These are phyloP conservation scores for Muraenolepis orangiensis DNA, from an alignment of 2,797 vertebrate genomes.

Conservation along the genomic window DNA sequence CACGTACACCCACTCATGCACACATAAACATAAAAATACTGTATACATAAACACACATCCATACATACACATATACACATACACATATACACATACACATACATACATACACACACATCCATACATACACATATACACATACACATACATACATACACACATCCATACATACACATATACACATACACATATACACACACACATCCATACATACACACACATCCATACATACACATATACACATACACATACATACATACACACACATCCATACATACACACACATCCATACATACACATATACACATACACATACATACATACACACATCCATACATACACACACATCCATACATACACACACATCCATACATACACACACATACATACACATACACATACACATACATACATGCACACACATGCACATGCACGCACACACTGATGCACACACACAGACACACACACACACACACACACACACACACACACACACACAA, in stretches of 20 bases:
- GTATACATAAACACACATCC: background rate
- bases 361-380: background rate
- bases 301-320: background rate
- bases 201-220: background rate
- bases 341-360: background rate
- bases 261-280: background rate
- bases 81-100: background rate
- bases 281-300: background rate
- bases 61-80: background rate
- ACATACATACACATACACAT: too few relatives aligned
- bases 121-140: slow-evolving; percentile 1
- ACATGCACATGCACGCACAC: background rate
- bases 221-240: background rate
- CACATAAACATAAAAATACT: too few relatives aligned
- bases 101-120: background rate
- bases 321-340: background rate
- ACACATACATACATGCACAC: background rate
- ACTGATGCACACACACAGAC: background rate
- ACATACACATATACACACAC: background rate
- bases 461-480: too few relatives aligned
- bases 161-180: too few relatives aligned
- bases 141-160: background rate
- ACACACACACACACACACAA: background rate
- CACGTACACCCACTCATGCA: background rate
- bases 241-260: too few relatives aligned